Conservation (phyloP, 2,113 vertebrate genomes). For the Marcusenius ussheri region DNA sequence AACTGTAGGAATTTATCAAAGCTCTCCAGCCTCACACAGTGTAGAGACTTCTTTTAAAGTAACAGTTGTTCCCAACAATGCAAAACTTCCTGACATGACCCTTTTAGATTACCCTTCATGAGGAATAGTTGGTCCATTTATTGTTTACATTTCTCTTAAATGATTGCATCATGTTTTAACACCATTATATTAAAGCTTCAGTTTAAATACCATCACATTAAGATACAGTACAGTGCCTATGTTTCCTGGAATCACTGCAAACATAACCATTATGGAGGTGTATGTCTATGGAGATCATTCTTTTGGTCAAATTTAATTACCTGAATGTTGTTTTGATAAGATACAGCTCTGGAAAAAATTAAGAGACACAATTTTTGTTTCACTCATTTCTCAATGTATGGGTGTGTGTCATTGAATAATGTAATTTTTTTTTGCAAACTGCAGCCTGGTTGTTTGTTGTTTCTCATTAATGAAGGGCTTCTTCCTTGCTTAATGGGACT, state of each 20-base stretch:
- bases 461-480: too few species aligned
- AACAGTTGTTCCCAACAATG: constrained; percentile 1
- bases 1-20: not conserved
- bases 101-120: not conserved
- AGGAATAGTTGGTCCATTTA: not conserved
- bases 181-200: not conserved
- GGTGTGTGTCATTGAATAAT: too few species aligned
- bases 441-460: too few species aligned
- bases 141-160: not conserved
- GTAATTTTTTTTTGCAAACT: too few species aligned
- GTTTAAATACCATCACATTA: not conserved
- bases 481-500: too few species aligned
- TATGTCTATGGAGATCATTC: not conserved
- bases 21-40: not conserved
- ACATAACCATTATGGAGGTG: not conserved
- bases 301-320: too few species aligned
- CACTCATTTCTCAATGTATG: too few species aligned
- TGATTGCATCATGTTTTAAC: not conserved
- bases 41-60: not conserved
- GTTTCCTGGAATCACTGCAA: not conserved
- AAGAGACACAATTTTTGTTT: too few species aligned
- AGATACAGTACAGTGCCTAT: not conserved
- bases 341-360: too few species aligned
- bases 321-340: not conserved
- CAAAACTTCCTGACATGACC: not conserved